Evolutionary conservation across 2,113 vertebrate genomes (phyloP), one percentile per base, ranked within the genome.

Genomic region (Hyaena hyaena): DNA sequence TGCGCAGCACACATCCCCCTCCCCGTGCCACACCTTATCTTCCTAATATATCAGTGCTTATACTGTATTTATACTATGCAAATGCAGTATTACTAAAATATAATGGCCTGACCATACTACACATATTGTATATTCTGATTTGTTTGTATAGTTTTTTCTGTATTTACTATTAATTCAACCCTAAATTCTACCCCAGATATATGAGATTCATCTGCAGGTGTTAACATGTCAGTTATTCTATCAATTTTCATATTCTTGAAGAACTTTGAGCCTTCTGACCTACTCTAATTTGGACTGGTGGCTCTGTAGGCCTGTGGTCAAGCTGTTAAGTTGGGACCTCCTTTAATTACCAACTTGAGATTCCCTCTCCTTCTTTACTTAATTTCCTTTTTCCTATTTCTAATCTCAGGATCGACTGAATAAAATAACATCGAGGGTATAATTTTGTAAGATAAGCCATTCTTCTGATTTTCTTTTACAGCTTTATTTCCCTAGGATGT

Each of bases 401-500:
- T 26, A 45, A 39, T 79, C 28, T 95, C 23, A 19, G 33, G 24
- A 53, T 83, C n/a, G 91, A 81, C 1, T 77, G 8, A 31, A 87
- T 55, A 96, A 94, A 63, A 5, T 71, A 33, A 33, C 65, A 81
- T 68, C 58, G 81, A n/a, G 19, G 63, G 73, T 63, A 63, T 82
- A 2, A 69, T 63, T 87, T 68, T 45, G 77, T 92, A 84, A 93
- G 58, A 43, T 65, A 87, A 65, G 61, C 19, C 26, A 77, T 77
- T 95, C 5, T 92, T 17, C 58, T 28, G 48, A 94, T 73, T 87
- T 76, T 90, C 33, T 61, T 87, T 83, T n/a, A 77, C 68, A 50
- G 33, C 14, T 23, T 80, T 86, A 63, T 53, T 81, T 77, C 39
- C 10, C 48, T 88, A 45, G 55, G 33, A 61, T 68, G 63, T 21